Evolutionary conservation across 2,797 vertebrate genomes (phyloP).

Genomic region (Dermochelys coriacea): DNA sequence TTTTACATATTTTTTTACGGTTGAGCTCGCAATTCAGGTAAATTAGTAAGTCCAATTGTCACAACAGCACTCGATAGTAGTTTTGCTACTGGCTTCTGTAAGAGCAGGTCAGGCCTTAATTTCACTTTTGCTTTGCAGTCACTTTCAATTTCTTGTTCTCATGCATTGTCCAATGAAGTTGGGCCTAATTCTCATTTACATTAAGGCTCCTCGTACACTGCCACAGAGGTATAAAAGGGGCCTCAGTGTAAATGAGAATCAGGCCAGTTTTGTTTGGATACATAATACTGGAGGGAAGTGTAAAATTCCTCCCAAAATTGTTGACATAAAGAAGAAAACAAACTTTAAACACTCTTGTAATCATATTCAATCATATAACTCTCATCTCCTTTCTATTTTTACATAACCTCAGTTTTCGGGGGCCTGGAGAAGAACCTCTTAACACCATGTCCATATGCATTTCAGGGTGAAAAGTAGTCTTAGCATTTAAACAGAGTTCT

Average conservation of each 20-base stretch:
- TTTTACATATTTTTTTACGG: too few species aligned
- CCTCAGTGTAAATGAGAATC: neutral
- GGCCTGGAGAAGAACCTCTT: neutral
- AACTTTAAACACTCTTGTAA: neutral
- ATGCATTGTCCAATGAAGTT: constrained; percentile 4
- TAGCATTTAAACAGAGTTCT: neutral
- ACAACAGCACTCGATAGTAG: neutral
- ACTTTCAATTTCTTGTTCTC: constrained; percentile 60
- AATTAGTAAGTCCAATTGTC: too few species aligned
- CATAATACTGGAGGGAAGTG: neutral
- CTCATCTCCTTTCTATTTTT: neutral
- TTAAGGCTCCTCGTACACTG: neutral
- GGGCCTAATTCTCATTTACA: neutral
- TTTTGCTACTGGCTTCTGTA: constrained; percentile 40
- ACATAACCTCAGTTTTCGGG: neutral
- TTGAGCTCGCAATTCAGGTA: too few species aligned
- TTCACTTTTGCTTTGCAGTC: constrained; percentile 57
- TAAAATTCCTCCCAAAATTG: neutral
- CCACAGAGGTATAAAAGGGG: neutral
- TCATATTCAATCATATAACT: neutral
- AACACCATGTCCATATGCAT: neutral
- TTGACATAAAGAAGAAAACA: neutral
- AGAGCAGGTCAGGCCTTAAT: constrained; percentile 1
- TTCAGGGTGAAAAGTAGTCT: neutral
- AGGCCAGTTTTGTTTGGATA: neutral